Evolutionary conservation across 2,113 vertebrate species (phyloP).

Genomic region (Daphoenositta chrysoptera): DNA sequence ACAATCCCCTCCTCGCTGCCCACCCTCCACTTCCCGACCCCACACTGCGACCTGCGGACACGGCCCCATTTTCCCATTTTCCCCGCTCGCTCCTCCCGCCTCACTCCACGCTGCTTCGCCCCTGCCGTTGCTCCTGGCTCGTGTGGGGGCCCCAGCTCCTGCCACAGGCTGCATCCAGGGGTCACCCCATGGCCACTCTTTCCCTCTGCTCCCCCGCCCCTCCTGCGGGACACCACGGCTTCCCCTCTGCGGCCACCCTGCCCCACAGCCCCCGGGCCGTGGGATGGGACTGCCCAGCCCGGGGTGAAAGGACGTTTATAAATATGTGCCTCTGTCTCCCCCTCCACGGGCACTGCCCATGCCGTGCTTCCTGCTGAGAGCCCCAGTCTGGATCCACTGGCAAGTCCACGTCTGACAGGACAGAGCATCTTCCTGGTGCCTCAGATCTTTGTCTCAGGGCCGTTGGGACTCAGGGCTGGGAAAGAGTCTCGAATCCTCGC

Average conservation of each 20-base stretch:
- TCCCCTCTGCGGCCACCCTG: not conserved
- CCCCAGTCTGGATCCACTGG: not conserved
- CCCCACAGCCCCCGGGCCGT: rapidly evolving
- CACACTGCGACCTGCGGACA: rapidly evolving
- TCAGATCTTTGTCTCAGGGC: slow-evolving; percentile 81
- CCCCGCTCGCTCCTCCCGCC: rapidly evolving
- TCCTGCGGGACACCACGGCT: rapidly evolving
- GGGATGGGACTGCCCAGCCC: not conserved
- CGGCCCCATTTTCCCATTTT: rapidly evolving
- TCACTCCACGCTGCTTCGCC: rapidly evolving
- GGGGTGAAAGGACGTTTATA: not conserved
- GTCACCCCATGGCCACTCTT: not conserved
- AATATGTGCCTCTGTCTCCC: not conserved
- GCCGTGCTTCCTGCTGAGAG: not conserved
- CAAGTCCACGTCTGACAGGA: not conserved
- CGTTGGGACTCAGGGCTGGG: slow-evolving; percentile 60
- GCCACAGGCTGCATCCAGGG: not conserved
- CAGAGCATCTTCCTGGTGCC: not conserved
- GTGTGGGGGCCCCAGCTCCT: not conserved
- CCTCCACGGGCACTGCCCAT: rapidly evolving
- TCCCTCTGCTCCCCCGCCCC: not conserved
- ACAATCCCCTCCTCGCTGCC: not conserved
- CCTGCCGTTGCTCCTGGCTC: not conserved
- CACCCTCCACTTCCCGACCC: not conserved
- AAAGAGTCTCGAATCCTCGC: slow-evolving; percentile 85